Percentiles rank a stretch among this genome's conserved stretches.
Conservation (phyloP, 2,113 vertebrate species). For the Felis chaus region DNA sequence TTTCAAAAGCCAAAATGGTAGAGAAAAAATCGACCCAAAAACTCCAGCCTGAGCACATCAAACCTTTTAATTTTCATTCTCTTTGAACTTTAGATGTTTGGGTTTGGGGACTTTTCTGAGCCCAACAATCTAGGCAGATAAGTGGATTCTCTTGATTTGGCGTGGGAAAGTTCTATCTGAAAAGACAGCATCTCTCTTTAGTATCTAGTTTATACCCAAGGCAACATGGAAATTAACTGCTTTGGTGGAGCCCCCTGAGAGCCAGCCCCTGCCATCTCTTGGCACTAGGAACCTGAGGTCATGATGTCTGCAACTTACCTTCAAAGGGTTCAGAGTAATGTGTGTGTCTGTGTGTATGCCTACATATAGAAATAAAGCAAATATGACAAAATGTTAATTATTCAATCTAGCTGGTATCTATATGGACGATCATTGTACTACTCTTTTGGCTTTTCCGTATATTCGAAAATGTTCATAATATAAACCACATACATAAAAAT, state of each 20-base stretch:
- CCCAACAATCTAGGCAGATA: not conserved
- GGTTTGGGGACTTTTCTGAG: not conserved
- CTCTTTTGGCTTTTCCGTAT: not conserved
- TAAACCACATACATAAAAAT: not conserved
- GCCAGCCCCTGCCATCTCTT: not conserved
- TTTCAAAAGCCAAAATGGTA: not conserved
- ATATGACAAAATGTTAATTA: not conserved
- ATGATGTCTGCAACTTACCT: not conserved
- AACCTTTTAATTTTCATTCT: not conserved
- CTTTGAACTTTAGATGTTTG: constrained; percentile 8
- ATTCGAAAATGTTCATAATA: not conserved
- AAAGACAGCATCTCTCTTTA: not conserved
- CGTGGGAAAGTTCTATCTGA: not conserved
- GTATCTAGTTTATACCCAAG: not conserved
- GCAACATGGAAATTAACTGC: not conserved
- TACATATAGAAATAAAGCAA: not conserved
- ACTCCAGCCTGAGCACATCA: not conserved
- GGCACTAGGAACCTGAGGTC: not conserved
- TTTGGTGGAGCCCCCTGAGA: not conserved
- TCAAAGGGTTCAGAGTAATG: not conserved
- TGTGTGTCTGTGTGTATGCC: not conserved
- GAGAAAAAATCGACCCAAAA: not conserved
- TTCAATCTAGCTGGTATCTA: not conserved
- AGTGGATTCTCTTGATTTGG: not conserved
- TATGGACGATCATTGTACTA: not conserved